Evolutionary conservation across 2,888 invertebrate species (phyloP), one percentile per base, ranked within the genome.

Genomic region (Aphodius sticticus): DNA sequence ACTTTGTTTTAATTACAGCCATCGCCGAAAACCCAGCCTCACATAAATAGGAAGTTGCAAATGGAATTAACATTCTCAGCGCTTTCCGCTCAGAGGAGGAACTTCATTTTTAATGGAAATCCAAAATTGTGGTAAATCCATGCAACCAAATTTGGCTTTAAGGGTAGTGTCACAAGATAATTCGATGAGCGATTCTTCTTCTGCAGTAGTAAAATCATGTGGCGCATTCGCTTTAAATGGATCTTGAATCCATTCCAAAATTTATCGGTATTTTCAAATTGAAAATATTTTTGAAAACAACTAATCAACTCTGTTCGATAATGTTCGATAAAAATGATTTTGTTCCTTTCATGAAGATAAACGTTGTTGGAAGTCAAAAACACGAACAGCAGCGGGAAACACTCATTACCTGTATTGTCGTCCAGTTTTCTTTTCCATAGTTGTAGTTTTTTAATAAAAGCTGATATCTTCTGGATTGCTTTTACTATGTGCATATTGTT

Each of bases 271-370:
- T 70, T 70, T 70, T 70, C 70, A 70, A 16, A 16, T 70, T 70
- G 70, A 70, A 70, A 70, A 70, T 70, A 70, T 70, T 70, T 70
- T 70, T 70, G 16, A 70, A 70, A 70, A 15, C 70, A 70, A 70
- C 15, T 70, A 70, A 70, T 70, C 26, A 70, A 15, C 26, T 70
- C 16, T 70, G 70, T 16, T 70, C 1, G n/a, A n/a, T n/a, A 70
- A 26, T 70, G 26, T 70, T 70, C 70, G 16, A 16, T 26, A 70
- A 70, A 70, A 70, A 70, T 70, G 70, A 26, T 70, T 70, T 70
- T 70, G 15, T 15, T 26, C 15, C 26, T 70, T 70, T 70, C 16
- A 70, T 15, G 26, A 70, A 70, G 70, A 70, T 70, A 16, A 70
- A 70, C 16, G 15, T 70, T 26, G 26, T 70, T 70, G 15, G 70